Percentiles rank a stretch among this genome's conserved stretches.
Evolutionary conservation across 2,797 vertebrate genomes (phyloP).

Genomic region (Girardinus metallicus): DNA sequence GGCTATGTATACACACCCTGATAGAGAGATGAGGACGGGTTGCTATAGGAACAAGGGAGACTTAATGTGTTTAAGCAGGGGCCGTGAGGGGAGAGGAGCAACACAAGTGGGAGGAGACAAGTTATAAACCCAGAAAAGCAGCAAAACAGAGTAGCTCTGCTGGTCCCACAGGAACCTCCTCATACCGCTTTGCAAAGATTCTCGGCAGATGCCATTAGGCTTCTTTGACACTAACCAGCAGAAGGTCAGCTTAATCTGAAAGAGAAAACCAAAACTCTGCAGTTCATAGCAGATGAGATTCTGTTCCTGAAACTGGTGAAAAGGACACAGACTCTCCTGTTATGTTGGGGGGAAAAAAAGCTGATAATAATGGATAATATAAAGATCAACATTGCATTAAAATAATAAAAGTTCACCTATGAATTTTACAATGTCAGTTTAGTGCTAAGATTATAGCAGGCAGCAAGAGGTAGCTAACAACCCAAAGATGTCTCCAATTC

Average conservation of each 20-base stretch:
- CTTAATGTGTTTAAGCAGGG: conserved; percentile 61
- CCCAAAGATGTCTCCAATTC: not conserved
- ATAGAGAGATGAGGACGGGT: conserved; percentile 69
- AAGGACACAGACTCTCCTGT: not conserved
- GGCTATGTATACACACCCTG: conserved; percentile 75
- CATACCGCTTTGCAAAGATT: conserved; percentile 7
- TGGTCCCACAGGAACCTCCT: conserved; percentile 19
- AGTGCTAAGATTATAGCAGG: not conserved
- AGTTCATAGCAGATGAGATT: conserved; percentile 9
- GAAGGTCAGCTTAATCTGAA: conserved; percentile 9
- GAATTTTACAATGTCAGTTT: not conserved
- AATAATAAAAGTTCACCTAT: not conserved
- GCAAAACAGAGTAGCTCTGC: conserved; percentile 11
- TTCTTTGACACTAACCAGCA: conserved; percentile 25
- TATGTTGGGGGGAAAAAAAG: not conserved
- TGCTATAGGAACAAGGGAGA: conserved; percentile 76
- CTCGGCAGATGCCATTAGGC: conserved; percentile 15
- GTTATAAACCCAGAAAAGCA: conserved; percentile 34
- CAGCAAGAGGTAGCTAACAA: not conserved
- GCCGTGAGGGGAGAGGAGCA: conserved; percentile 31
- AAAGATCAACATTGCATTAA: not conserved
- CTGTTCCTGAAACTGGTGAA: conserved; percentile 9
- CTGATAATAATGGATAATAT: not conserved
- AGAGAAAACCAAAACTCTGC: conserved; percentile 26
- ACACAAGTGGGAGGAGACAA: conserved; percentile 9